Evolutionary conservation across 64 coral and sea anemone species (phyloP).

Genomic region (Pocillopora damicornis): DNA sequence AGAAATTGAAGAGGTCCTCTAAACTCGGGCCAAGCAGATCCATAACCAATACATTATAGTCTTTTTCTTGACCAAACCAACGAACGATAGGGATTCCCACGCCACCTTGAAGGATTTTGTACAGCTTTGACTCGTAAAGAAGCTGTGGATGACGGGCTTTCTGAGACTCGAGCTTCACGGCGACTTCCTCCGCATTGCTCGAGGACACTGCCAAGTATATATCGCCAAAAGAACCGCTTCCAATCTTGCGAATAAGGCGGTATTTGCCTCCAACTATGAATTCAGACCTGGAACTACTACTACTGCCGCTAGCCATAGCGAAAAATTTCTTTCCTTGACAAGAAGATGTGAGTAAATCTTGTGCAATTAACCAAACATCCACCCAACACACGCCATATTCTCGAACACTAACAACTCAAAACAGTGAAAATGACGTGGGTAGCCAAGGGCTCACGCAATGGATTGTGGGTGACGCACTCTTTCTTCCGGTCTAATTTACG

Average conservation of each 20-base stretch:
- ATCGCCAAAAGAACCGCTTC: constrained; percentile 99
- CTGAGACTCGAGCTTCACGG: constrained; percentile 93
- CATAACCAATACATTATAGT: constrained; percentile 97
- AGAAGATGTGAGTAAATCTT: constrained; percentile 6
- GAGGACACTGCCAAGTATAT: constrained; percentile 95
- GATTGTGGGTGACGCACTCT: constrained; percentile 39
- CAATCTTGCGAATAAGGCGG: constrained; percentile 94
- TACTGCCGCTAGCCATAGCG: constrained; percentile 83
- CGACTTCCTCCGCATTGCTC: constrained; percentile 84
- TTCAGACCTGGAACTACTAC: constrained; percentile 65
- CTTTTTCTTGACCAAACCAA: constrained; percentile 96
- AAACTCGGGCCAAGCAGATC: constrained; percentile 96
- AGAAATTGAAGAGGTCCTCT: constrained; percentile 99
- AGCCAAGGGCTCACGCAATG: constrained; percentile 78
- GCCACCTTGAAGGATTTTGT: constrained; percentile 94
- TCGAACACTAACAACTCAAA: constrained; percentile 42
- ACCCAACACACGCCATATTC: constrained; percentile 45
- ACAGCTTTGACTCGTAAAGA: constrained; percentile 97
- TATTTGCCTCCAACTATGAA: constrained; percentile 97
- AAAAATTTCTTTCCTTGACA: constrained; percentile 16
- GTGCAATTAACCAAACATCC: constrained; percentile 16
- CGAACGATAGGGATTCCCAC: constrained; percentile 92
- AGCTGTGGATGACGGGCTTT: constrained; percentile 99
- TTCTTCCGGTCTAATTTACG: constrained; percentile 42
- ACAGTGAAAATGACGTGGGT: constrained; percentile 86